Conservation (phyloP, 2,888 invertebrate species). For the Nebria salina region DNA sequence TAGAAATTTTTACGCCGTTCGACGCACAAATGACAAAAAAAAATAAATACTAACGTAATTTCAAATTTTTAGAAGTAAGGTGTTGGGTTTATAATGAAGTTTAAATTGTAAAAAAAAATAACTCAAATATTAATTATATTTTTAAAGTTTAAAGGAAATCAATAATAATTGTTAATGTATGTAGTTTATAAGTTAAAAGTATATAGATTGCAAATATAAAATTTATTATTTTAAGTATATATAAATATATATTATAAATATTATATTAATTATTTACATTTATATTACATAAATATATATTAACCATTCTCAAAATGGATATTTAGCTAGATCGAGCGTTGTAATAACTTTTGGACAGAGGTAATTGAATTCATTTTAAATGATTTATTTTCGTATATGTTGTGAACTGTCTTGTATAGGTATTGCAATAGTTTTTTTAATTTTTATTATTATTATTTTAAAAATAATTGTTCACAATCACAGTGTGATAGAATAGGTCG, state of each 20-base stretch:
- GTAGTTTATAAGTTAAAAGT: slow-evolving; percentile 41
- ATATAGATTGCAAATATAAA: slow-evolving; percentile 46
- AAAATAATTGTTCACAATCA: slow-evolving; percentile 53
- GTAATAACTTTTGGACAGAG: slow-evolving; percentile 36
- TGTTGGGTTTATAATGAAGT: slow-evolving; percentile 44
- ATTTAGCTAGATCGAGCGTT: slow-evolving; percentile 26
- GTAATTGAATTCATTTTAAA: slow-evolving; percentile 28
- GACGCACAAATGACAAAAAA: slow-evolving; percentile 47
- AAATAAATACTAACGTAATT: slow-evolving; percentile 42
- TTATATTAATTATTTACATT: slow-evolving; percentile 45
- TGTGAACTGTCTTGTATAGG: slow-evolving; percentile 27
- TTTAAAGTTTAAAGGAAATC: slow-evolving; percentile 47
- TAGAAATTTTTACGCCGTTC: slow-evolving; percentile 37
- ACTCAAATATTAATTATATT: slow-evolving; percentile 45
- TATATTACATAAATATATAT: slow-evolving; percentile 28
- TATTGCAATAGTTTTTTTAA: slow-evolving; percentile 37
- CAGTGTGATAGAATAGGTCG: slow-evolving; percentile 56
- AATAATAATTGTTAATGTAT: slow-evolving; percentile 47
- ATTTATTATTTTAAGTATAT: slow-evolving; percentile 30
- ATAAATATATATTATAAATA: slow-evolving; percentile 45
- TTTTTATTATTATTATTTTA: slow-evolving; percentile 14
- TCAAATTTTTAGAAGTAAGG: slow-evolving; percentile 40
- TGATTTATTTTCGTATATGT: slow-evolving; percentile 18
- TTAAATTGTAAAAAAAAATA: slow-evolving; percentile 47
- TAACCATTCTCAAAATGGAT: slow-evolving; percentile 13